A percentile compares a stretch with the other conserved stretches of the same genome.
phyloP scores from a whole-genome alignment of 1,140 invertebrate species.

The Lordiphosa stackelbergi region DNA sequence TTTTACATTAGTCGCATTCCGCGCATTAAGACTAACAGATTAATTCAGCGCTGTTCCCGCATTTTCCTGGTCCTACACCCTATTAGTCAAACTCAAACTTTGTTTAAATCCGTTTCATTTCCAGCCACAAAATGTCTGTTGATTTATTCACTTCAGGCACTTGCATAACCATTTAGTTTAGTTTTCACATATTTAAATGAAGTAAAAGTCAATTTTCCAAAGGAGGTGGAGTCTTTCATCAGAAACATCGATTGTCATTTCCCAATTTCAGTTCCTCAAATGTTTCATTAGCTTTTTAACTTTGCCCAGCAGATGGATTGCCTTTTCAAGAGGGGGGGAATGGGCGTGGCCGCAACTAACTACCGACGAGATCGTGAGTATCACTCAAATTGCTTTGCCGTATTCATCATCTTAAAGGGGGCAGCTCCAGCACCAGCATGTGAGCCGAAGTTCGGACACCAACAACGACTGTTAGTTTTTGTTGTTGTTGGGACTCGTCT shows the following conservation, averaged over 20 bases:
- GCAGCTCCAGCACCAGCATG: not conserved
- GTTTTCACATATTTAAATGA: conserved; percentile 6
- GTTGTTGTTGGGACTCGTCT: conserved; percentile 2
- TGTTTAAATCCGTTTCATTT: conserved; percentile 1
- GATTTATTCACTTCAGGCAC: not conserved
- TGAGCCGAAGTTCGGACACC: not conserved
- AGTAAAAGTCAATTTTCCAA: conserved; percentile 5
- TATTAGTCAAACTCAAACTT: not conserved
- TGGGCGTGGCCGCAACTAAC: conserved; percentile 51
- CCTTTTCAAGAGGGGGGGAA: conserved; percentile 24
- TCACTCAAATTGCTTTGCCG: conserved; percentile 54
- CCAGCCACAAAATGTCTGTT: not conserved
- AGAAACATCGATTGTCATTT: conserved; percentile 25
- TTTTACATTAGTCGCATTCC: no score
- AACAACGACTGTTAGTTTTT: conserved; percentile 19
- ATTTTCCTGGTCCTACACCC: no score
- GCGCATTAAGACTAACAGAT: no score
- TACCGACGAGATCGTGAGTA: conserved; percentile 63
- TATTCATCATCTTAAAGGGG: conserved; percentile 30
- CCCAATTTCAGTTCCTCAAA: conserved; percentile 12
- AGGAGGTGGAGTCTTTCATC: conserved; percentile 9
- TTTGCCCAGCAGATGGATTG: conserved; percentile 44
- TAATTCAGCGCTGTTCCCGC: no score
- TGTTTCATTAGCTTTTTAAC: conserved; percentile 26
- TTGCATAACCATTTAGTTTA: conserved; percentile 6